Conservation (phyloP, 2,797 vertebrate species). For the Lithobates sylvaticus region DNA sequence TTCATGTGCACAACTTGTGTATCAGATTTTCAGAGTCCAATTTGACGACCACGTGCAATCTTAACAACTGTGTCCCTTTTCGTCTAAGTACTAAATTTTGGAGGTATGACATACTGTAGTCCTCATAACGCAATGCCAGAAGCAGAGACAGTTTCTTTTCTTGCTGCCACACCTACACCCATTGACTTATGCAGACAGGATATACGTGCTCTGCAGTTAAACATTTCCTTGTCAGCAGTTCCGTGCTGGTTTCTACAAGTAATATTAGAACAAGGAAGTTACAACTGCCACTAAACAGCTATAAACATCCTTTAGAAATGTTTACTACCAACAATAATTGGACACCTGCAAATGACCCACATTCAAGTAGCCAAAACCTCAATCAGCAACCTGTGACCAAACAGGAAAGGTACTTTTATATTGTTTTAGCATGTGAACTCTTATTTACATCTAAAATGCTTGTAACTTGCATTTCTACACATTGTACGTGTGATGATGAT, state of each 20-base stretch:
- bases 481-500: neutral
- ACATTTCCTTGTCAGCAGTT: conserved; percentile 23
- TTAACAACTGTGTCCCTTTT: too few relatives aligned
- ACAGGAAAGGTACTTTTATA: conserved; percentile 36
- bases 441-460: neutral
- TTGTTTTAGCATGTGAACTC: neutral
- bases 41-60: too few relatives aligned
- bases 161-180: neutral
- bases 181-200: conserved; percentile 15
- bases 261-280: conserved; percentile 43
- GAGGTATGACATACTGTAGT: too few relatives aligned
- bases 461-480: too few relatives aligned
- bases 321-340: neutral
- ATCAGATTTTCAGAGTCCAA: too few relatives aligned
- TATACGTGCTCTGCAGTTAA: neutral
- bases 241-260: neutral
- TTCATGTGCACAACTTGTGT: too few relatives aligned
- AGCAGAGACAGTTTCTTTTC: too few relatives aligned
- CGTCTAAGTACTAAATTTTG: too few relatives aligned
- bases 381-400: neutral
- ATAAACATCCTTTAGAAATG: neutral
- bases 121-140: too few relatives aligned
- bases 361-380: conserved; percentile 1
- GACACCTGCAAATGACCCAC: neutral
- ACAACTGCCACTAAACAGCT: neutral